These are phyloP conservation scores for Ormyrus pomaceus DNA, from an alignment of 2,888 invertebrate species.

Conservation along the genomic window DNA sequence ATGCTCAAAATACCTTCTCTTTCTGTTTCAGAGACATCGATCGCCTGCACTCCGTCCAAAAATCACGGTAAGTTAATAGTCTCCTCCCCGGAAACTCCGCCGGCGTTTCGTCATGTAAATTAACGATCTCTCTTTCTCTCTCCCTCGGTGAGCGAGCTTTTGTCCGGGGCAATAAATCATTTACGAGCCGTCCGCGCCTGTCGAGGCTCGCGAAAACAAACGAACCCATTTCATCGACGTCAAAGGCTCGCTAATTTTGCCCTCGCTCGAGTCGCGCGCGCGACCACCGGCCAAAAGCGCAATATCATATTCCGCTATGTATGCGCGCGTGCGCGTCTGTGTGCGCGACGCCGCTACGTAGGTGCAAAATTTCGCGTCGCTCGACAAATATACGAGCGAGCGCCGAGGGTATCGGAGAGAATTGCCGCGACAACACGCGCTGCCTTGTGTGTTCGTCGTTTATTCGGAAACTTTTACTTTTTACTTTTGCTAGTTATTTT, in stretches of 20 bases:
- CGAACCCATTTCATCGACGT: conserved; percentile 16
- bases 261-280: no score
- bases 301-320: conserved; percentile 8
- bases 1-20: conserved; percentile 1
- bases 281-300: conserved; percentile 30
- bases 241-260: no score
- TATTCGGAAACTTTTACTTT: no score
- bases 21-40: conserved; percentile 61
- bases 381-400: conserved; percentile 14
- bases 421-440: no score
- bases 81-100: background rate
- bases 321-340: no score
- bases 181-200: conserved; percentile 16
- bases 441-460: no score
- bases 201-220: conserved; percentile 23
- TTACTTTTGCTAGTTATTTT: no score
- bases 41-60: background rate
- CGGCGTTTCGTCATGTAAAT: conserved; percentile 23
- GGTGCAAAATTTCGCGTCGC: conserved; percentile 49
- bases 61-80: conserved; percentile 46
- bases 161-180: conserved; percentile 40
- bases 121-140: conserved; percentile 14
- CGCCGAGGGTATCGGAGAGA: background rate
- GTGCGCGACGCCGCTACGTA: background rate
- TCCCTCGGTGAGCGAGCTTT: background rate